Percentiles rank a stretch among this genome's conserved stretches.
These are phyloP conservation scores for Lycopodina hypogea DNA, from an alignment of 37 sponge, comb jelly and placozoan species.

Conservation along the genomic window DNA sequence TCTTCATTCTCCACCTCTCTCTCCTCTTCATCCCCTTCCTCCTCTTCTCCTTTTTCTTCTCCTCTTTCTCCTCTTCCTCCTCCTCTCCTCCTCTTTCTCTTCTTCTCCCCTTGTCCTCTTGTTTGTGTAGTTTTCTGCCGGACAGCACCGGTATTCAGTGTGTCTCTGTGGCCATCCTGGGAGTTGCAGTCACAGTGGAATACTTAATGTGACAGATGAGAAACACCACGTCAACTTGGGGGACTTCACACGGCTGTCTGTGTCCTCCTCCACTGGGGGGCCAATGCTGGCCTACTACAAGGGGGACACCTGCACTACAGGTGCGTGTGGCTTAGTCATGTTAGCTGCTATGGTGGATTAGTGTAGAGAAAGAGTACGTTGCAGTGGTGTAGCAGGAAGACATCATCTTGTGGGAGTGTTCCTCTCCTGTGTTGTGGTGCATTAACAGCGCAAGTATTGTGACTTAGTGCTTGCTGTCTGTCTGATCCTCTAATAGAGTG, in stretches of 20 bases:
- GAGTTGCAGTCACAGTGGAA: not conserved
- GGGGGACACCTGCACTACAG: conserved; percentile 11
- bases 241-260: conserved; percentile 6
- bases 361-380: no score
- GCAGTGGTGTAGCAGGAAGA: no score
- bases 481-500: no score
- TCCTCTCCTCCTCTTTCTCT: conserved; percentile 8
- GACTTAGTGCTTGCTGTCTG: no score
- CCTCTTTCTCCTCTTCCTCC: not conserved
- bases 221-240: not conserved
- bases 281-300: conserved; percentile 4
- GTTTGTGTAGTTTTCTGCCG: not conserved
- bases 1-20: no score
- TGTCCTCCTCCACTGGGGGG: conserved; percentile 5
- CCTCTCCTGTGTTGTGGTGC: no score
- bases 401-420: no score
- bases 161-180: not conserved
- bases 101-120: not conserved
- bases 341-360: no score
- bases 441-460: no score
- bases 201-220: no score
- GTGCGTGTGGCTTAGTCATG: no score
- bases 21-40: not conserved
- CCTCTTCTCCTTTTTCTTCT: not conserved
- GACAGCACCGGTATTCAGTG: not conserved